Evolutionary conservation across 2,888 invertebrate species (phyloP), one percentile per base, ranked within the genome.

Genomic region (Cryptus armator): DNA sequence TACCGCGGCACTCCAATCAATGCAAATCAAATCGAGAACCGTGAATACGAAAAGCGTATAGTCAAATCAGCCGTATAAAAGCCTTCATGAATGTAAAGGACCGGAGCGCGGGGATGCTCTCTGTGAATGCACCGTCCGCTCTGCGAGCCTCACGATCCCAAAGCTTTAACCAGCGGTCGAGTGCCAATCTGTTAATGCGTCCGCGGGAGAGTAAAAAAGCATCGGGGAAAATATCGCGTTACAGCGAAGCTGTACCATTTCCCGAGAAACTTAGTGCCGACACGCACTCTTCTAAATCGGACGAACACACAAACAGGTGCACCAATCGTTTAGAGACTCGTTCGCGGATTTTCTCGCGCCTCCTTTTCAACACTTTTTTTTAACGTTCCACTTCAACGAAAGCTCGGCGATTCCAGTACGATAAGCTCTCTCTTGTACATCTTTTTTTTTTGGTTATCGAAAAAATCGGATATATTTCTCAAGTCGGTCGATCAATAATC

Each of bases 181-280:
- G 91, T 84, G 79, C 91, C 93, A 93, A 93, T 93, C 93, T 93
- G 92, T 92, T 93, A 93, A 93, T 93, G 93, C 92, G 92, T 91
- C 91, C 78, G 67, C 56, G 62, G 53, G 46, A 68, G 24, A 53
- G 10, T 12, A 68, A 85, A 77, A 80, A 62, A 51, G 56, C 71
- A 72, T 56, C 29, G 14, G 37, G 76, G 76, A 82, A 86, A 82
- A 88, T 86, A 88, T 87, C 83, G 87, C 86, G 85, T 88, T 86
- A 82, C 85, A 16, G 19, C 51, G 72, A 85, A 3, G 12, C 12
- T 59, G 59, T 75, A 46, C 62, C 44, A 59, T 14, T n/a, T 6
- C 12, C 29, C 32, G 19, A 64, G 19, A 72, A 84, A 77, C 67
- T 80, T 62, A 51, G 51, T 9, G 70, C 75, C 32, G 53, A 67